Conservation (phyloP, 2,888 invertebrate genomes). For the Augiades crinisus region DNA sequence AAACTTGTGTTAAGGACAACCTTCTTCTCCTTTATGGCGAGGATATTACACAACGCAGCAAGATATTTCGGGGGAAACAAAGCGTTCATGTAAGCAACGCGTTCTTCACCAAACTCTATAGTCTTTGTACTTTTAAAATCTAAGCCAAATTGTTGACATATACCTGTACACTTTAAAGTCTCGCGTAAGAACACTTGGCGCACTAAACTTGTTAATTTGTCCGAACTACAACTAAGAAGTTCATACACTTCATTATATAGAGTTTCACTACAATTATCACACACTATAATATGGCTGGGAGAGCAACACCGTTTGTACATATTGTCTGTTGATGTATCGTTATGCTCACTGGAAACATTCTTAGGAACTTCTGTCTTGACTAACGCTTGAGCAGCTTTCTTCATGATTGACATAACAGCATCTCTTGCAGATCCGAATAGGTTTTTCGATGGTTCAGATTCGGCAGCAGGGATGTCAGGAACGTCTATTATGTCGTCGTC, state of each 20-base stretch:
- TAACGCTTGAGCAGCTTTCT: slow-evolving; percentile 93
- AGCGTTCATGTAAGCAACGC: slow-evolving; percentile 82
- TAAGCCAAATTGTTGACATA: slow-evolving; percentile 83
- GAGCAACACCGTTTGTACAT: slow-evolving; percentile 83
- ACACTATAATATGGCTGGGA: slow-evolving; percentile 87
- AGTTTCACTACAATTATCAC: slow-evolving; percentile 87
- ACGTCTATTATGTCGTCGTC: slow-evolving; percentile 84
- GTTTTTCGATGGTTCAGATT: slow-evolving; percentile 83
- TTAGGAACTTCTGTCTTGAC: slow-evolving; percentile 86
- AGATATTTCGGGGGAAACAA: slow-evolving; percentile 86
- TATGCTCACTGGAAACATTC: slow-evolving; percentile 77
- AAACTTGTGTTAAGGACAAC: slow-evolving; percentile 84
- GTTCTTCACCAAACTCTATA: slow-evolving; percentile 70
- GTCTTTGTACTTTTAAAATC: slow-evolving; percentile 82
- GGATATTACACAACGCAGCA: slow-evolving; percentile 89
- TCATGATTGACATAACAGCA: slow-evolving; percentile 95
- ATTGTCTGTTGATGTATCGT: slow-evolving; percentile 66
- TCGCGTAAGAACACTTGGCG: slow-evolving; percentile 81
- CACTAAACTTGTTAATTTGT: slow-evolving; percentile 82
- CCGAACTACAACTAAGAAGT: slow-evolving; percentile 86
- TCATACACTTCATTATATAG: slow-evolving; percentile 87
- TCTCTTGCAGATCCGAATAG: slow-evolving; percentile 93
- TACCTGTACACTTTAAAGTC: slow-evolving; percentile 82
- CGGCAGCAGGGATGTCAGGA: slow-evolving; percentile 66
- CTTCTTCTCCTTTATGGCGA: slow-evolving; percentile 85